These are phyloP conservation scores for Bibio marci DNA, from an alignment of 2,888 invertebrate genomes.

Conservation along the genomic window DNA sequence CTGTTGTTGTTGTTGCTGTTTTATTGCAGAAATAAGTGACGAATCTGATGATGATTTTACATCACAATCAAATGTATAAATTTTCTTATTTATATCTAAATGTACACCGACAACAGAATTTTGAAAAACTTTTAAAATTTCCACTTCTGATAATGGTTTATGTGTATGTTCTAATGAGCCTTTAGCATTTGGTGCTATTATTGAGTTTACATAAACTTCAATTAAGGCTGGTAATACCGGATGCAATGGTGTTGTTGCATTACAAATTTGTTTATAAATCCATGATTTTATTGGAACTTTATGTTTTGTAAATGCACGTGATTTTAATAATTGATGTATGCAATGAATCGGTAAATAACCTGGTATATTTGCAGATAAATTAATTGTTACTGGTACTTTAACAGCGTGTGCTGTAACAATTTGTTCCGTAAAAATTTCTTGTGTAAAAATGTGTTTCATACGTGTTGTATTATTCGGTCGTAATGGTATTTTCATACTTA, in stretches of 20 bases:
- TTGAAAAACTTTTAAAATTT: slow-evolving; percentile 70
- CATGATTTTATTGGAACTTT: slow-evolving; percentile 92
- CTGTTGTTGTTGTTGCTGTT: too few relatives aligned
- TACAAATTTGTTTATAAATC: slow-evolving; percentile 89
- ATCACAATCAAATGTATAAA: slow-evolving; percentile 10
- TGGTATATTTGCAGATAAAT: slow-evolving; percentile 71
- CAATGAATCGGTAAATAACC: slow-evolving; percentile 93
- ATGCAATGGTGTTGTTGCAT: slow-evolving; percentile 78
- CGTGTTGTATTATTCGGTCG: slow-evolving; percentile 72
- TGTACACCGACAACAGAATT: slow-evolving; percentile 60
- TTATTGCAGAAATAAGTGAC: neutral
- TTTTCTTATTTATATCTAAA: slow-evolving; percentile 38
- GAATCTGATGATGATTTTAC: slow-evolving; percentile 1
- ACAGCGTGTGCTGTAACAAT: slow-evolving; percentile 92
- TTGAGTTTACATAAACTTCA: slow-evolving; percentile 88
- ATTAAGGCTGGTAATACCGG: slow-evolving; percentile 83
- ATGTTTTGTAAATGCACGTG: slow-evolving; percentile 87
- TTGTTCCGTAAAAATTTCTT: slow-evolving; percentile 94
- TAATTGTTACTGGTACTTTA: slow-evolving; percentile 83
- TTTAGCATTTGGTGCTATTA: slow-evolving; percentile 51
- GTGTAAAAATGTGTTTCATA: slow-evolving; percentile 86
- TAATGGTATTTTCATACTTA: slow-evolving; percentile 85
- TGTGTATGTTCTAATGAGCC: slow-evolving; percentile 64
- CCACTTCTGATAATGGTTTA: slow-evolving; percentile 78
- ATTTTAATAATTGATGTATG: slow-evolving; percentile 86